phyloP scores from a whole-genome alignment of 2,113 vertebrate genomes.

The Gasterosteus nipponicus region DNA sequence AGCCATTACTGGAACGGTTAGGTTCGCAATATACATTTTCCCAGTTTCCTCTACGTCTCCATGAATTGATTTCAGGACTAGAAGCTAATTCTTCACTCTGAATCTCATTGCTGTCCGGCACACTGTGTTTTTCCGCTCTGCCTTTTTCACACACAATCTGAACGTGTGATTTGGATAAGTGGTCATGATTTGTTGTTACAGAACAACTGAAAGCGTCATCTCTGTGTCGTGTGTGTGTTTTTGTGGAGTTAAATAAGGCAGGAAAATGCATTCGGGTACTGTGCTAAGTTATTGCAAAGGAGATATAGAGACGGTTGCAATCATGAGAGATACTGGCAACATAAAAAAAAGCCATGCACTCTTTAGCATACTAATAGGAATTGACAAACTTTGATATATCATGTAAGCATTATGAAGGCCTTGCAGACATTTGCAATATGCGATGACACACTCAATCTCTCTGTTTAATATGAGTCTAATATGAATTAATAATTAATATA shows the following conservation, averaged over 20 bases:
- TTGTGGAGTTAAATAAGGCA: constrained; percentile 31
- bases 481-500: constrained; percentile 47
- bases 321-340: constrained; percentile 28
- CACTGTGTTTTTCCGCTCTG: background rate
- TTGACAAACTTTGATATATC: constrained; percentile 27
- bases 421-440: constrained; percentile 18
- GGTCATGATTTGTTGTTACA: constrained; percentile 31
- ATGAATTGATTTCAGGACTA: constrained; percentile 53
- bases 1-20: constrained; percentile 53
- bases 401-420: constrained; percentile 32
- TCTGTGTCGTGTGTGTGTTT: constrained; percentile 4
- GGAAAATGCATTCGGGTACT: background rate
- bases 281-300: background rate
- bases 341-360: constrained; percentile 27
- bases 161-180: constrained; percentile 51
- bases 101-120: constrained; percentile 28
- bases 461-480: constrained; percentile 27
- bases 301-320: constrained; percentile 7
- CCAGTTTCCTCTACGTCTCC: constrained; percentile 32
- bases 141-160: constrained; percentile 27
- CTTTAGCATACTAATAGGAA: constrained; percentile 46
- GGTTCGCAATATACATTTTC: constrained; percentile 42
- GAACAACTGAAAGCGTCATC: constrained; percentile 11
- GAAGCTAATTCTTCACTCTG: constrained; percentile 40
- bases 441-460: constrained; percentile 29